Evolutionary conservation across 1,140 invertebrate species (phyloP).

Genomic region (Drosophila kurseongensis): DNA sequence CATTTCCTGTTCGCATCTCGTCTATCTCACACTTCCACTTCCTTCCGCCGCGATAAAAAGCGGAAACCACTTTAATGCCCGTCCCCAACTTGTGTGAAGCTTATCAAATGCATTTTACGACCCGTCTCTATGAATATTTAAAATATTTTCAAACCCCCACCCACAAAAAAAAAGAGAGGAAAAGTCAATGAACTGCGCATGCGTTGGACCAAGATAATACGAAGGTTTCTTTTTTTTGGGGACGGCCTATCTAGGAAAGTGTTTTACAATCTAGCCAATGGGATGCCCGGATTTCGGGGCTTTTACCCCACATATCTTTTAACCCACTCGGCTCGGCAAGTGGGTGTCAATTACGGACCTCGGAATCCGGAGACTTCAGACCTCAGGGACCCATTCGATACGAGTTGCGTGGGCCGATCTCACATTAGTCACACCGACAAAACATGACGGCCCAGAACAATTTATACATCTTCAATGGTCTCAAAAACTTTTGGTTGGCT

Average conservation of each 20-base stretch:
- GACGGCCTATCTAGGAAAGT: conserved; percentile 64
- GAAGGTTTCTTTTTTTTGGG: conserved; percentile 38
- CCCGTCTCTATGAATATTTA: conserved; percentile 52
- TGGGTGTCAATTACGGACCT: conserved; percentile 76
- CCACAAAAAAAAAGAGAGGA: neutral
- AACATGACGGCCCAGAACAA: conserved; percentile 35
- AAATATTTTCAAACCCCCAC: conserved; percentile 42
- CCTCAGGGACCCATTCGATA: conserved; percentile 33
- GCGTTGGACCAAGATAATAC: conserved; percentile 68
- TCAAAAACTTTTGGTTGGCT: conserved; percentile 19
- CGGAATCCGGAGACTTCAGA: conserved; percentile 38
- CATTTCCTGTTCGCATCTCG: conserved; percentile 69
- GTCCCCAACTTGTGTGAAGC: conserved; percentile 48
- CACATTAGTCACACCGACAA: conserved; percentile 69
- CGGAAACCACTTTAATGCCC: conserved; percentile 58
- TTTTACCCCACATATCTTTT: conserved; percentile 16
- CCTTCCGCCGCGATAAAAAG: conserved; percentile 69
- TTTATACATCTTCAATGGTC: conserved; percentile 42
- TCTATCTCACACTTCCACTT: conserved; percentile 72
- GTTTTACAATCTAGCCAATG: conserved; percentile 67
- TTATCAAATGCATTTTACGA: conserved; percentile 79
- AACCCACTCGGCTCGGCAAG: conserved; percentile 46
- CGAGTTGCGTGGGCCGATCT: conserved; percentile 61
- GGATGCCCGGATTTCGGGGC: conserved; percentile 39
- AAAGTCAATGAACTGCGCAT: conserved; percentile 74